Evolutionary conservation across 2,888 invertebrate genomes (phyloP).

Genomic region (Periphyllus acericola): DNA sequence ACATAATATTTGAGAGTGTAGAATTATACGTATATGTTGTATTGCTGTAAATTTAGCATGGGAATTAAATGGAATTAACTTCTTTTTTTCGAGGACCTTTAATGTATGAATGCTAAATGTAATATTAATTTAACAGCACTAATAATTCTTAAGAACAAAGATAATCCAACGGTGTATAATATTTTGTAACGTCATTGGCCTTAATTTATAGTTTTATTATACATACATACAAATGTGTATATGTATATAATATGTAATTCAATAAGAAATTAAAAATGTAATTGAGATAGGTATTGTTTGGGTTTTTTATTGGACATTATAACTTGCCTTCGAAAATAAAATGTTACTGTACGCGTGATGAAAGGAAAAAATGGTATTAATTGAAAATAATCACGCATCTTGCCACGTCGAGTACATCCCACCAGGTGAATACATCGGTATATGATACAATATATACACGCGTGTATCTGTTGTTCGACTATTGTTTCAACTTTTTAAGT

Average conservation of each 20-base stretch:
- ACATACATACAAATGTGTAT: no score
- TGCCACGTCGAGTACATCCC: neutral
- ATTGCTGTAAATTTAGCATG: neutral
- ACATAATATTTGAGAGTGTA: neutral
- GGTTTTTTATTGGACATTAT: neutral
- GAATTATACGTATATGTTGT: neutral
- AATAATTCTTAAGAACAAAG: neutral
- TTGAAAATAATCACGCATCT: neutral
- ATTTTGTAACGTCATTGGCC: constrained; percentile 35
- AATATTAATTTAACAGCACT: neutral
- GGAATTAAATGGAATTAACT: neutral
- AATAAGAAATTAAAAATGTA: neutral
- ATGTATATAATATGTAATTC: neutral
- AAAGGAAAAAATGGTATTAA: constrained; percentile 6
- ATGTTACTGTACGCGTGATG: neutral
- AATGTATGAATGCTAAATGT: no score
- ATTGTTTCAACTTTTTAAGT: no score
- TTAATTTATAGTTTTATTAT: constrained; percentile 9
- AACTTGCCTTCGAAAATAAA: neutral
- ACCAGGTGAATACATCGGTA: neutral
- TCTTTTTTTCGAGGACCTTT: neutral
- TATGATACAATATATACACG: no score
- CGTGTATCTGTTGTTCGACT: no score
- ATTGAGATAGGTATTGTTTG: neutral
- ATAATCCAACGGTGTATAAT: neutral